These are phyloP conservation scores for Smutsia gigantea DNA, from an alignment of 2,797 vertebrate genomes.

Conservation along the genomic window DNA sequence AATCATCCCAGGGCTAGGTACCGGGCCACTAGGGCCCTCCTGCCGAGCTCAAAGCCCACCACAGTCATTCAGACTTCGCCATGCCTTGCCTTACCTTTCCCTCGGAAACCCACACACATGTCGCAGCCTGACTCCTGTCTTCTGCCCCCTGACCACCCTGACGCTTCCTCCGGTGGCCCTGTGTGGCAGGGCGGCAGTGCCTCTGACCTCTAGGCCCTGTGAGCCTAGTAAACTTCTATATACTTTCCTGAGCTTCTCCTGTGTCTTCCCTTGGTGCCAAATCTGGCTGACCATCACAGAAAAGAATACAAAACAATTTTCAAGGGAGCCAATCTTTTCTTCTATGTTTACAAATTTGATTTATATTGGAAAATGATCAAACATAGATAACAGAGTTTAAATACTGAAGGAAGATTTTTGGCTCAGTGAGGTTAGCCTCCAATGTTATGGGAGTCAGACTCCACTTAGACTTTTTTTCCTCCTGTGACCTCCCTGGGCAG, in stretches of 20 bases:
- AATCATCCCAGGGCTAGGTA: background rate
- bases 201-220: background rate
- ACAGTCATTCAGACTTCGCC: background rate
- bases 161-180: accelerated
- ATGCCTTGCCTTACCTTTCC: background rate
- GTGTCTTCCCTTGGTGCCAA: background rate
- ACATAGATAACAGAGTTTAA: background rate
- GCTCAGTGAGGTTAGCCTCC: background rate
- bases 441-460: background rate
- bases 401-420: background rate
- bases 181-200: accelerated
- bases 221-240: background rate
- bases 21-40: too few species aligned
- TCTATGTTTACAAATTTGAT: background rate
- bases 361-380: background rate
- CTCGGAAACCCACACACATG: background rate
- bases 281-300: background rate
- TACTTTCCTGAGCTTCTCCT: background rate
- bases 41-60: background rate
- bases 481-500: background rate
- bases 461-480: background rate
- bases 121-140: too few species aligned
- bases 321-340: background rate
- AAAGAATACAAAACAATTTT: background rate
- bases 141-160: background rate